Base-by-base conservation (phyloP, 92 coral and sea anemone genomes). In the Porites lobata region DNA sequence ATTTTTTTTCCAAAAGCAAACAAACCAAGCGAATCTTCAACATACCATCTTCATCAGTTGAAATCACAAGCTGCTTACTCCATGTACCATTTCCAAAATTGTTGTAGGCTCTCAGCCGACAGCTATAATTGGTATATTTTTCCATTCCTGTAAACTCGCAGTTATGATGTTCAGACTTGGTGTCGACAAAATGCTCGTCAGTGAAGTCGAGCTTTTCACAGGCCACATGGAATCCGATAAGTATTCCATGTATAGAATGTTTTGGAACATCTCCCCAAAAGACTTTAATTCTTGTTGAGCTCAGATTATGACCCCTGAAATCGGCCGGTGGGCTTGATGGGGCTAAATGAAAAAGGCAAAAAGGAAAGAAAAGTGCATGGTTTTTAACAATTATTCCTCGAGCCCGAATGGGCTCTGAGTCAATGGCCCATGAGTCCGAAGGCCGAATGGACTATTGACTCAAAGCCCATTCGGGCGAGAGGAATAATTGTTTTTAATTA, bases 21-120 rank as follows among this genome's bases (percentile, higher is more conserved):
- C 47, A 38, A 38, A 4, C 47, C 47, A 0, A 38, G 47, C 47
- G 9, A 7, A 51, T 50, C n/a, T 1, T 17, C 24, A 24, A 53
- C 85, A 14, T 80, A 80, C 85, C 75, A 64, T 66, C 85, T 52
- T 80, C 85, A 21, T 80, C 65, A 15, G 85, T 80, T 65, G 76
- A 80, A 67, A 80, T 54, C 1, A 65, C 57, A 20, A 80, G 20
- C 32, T 19, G 43, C 6, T 66, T 47, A 67, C 85, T 80, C 85
- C 85, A 80, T 1, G 12, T 65, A 11, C 85, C 85, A 51, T 80
- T 80, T 19, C 85, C 85, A 24, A 43, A 80, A 14, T 67, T 66
- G 65, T 80, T 80, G 50, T 21, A 53, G 9, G 72, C 86, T 11
- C 86, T 81, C 77, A 81, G 3, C 51, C 53, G 29, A 65, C 86